Evolutionary conservation across 2,888 invertebrate genomes (phyloP).

Genomic region (Aphrophora alni): DNA sequence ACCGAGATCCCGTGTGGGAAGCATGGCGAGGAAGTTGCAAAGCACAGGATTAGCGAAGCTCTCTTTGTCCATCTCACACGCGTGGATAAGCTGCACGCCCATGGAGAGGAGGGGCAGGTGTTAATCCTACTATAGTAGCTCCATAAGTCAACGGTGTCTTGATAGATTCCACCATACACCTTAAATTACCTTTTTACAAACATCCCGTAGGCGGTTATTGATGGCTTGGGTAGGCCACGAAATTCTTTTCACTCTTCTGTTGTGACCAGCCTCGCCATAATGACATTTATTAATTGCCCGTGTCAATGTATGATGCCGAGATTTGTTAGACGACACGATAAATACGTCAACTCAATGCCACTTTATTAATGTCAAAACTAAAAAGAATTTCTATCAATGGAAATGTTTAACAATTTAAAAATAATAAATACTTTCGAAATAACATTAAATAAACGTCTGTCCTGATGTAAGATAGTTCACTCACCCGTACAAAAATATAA

Average conservation of each 20-base stretch:
- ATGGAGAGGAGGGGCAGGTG: constrained; percentile 28
- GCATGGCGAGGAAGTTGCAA: no score
- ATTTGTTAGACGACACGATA: background rate
- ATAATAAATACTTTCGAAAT: background rate
- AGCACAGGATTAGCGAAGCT: constrained; percentile 22
- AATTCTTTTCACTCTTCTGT: constrained; percentile 7
- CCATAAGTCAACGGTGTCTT: constrained; percentile 33
- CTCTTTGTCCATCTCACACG: no score
- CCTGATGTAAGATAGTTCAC: no score
- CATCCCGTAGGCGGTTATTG: constrained; percentile 28
- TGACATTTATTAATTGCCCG: constrained; percentile 30
- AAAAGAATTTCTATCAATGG: background rate
- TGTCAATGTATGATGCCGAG: constrained; percentile 21
- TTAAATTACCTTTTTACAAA: constrained; percentile 7
- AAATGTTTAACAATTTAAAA: background rate
- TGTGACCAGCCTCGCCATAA: constrained; percentile 24
- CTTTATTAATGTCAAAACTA: background rate
- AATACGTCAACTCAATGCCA: background rate
- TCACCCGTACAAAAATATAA: no score
- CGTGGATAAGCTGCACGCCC: constrained; percentile 1
- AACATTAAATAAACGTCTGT: no score
- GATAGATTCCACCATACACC: constrained; percentile 36
- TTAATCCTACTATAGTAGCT: constrained; percentile 30
- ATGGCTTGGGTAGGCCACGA: constrained; percentile 14
- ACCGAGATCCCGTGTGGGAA: constrained; percentile 25